Percentiles rank a stretch among this genome's conserved stretches.
Conservation (phyloP, 2,113 vertebrate genomes). For the Heliornis fulica region DNA sequence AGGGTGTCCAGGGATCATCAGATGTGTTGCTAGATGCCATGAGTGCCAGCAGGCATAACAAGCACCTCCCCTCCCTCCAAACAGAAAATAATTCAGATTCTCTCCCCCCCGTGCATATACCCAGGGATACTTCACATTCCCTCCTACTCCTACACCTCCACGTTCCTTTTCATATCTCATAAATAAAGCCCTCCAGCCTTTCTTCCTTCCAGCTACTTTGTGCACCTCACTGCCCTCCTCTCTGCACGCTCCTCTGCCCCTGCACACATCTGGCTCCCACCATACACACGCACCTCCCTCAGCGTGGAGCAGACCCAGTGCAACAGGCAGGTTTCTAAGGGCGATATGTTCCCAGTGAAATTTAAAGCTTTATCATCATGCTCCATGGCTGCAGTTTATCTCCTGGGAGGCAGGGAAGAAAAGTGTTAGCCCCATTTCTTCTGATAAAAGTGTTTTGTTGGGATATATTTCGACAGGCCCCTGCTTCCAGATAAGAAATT, state of each 20-base stretch:
- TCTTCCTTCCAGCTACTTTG: background rate
- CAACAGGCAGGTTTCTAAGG: background rate
- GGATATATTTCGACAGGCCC: background rate
- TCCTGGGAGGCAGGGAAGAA: background rate
- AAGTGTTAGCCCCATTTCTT: background rate
- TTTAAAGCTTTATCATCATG: background rate
- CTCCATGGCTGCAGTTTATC: background rate
- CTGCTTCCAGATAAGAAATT: background rate
- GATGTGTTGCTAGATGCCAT: background rate
- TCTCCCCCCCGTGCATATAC: background rate
- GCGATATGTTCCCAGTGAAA: background rate
- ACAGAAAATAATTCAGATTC: background rate
- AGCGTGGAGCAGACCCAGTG: background rate
- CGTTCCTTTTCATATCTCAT: constrained; percentile 40
- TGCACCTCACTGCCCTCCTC: background rate
- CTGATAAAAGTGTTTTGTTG: background rate
- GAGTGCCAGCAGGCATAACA: background rate
- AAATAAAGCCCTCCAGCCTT: constrained; percentile 45
- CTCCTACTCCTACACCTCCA: constrained; percentile 55
- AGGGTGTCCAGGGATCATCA: background rate
- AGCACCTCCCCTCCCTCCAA: background rate
- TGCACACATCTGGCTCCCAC: background rate
- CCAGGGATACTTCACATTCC: constrained; percentile 41
- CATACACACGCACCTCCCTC: background rate
- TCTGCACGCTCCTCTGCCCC: background rate